These are phyloP conservation scores for Myopa testacea DNA, from an alignment of 2,888 invertebrate genomes.

Conservation along the genomic window DNA sequence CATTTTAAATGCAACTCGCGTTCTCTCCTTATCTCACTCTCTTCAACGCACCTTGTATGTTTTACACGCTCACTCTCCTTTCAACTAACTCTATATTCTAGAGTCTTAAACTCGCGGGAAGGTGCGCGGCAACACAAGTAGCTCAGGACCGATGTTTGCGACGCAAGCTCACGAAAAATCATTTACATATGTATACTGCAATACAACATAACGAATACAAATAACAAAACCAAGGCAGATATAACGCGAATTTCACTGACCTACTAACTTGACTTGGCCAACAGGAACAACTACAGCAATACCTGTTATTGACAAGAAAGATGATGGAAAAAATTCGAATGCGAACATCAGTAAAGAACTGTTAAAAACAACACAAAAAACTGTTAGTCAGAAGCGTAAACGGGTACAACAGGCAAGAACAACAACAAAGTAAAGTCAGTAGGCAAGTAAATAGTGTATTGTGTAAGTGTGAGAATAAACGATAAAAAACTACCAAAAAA, in stretches of 20 bases:
- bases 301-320: not conserved
- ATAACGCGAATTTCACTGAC: constrained; percentile 48
- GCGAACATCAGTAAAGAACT: not conserved
- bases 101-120: no score
- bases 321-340: not conserved
- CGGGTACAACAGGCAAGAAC: not conserved
- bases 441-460: not conserved
- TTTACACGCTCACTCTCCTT: not conserved
- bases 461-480: not conserved
- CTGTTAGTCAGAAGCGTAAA: constrained; percentile 19
- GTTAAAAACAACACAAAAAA: constrained; percentile 20
- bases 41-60: not conserved
- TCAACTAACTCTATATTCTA: no score
- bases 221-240: constrained; percentile 46
- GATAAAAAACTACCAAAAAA: no score
- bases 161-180: not conserved
- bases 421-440: not conserved
- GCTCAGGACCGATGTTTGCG: not conserved
- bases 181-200: not conserved
- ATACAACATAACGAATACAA: constrained; percentile 55
- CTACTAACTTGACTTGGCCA: constrained; percentile 45
- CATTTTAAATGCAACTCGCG: constrained; percentile 19
- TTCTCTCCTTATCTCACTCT: not conserved
- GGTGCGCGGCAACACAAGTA: not conserved
- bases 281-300: constrained; percentile 20